Evolutionary conservation across 2,888 invertebrate genomes (phyloP).

Genomic region (Auanema freiburgensis): DNA sequence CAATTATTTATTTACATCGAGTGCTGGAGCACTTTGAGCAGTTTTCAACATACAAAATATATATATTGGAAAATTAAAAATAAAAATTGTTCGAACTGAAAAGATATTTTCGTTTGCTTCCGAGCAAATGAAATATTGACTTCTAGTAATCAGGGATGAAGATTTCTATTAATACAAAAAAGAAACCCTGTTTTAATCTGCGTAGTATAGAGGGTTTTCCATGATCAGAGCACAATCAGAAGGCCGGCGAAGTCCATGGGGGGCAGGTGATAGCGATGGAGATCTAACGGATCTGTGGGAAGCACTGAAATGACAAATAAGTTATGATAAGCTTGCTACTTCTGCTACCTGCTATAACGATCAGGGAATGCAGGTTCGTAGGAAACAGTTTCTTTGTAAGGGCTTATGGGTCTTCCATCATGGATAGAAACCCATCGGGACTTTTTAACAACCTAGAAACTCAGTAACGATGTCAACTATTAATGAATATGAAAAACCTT

Average conservation of each 20-base stretch:
- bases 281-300: slow-evolving; percentile 30
- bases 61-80: too few relatives aligned
- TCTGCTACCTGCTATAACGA: slow-evolving; percentile 31
- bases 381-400: slow-evolving; percentile 57
- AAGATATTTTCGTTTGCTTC: too few relatives aligned
- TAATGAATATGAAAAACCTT: slow-evolving; percentile 28
- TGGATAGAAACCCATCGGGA: slow-evolving; percentile 57
- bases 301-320: slow-evolving; percentile 19
- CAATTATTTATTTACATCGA: too few relatives aligned
- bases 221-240: slow-evolving; percentile 46
- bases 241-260: slow-evolving; percentile 29
- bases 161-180: too few relatives aligned
- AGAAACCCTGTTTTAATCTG: too few relatives aligned
- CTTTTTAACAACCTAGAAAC: slow-evolving; percentile 50
- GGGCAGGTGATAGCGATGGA: slow-evolving; percentile 22
- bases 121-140: too few relatives aligned
- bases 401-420: slow-evolving; percentile 59
- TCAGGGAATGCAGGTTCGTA: slow-evolving; percentile 50
- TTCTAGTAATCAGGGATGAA: too few relatives aligned
- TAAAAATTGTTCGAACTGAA: too few relatives aligned
- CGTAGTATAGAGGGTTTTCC: slow-evolving; percentile 46
- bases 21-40: too few relatives aligned
- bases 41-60: too few relatives aligned
- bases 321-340: background rate
- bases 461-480: background rate